Evolutionary conservation across 2,113 vertebrate genomes (phyloP).

Genomic region (Echinops telfairi): DNA sequence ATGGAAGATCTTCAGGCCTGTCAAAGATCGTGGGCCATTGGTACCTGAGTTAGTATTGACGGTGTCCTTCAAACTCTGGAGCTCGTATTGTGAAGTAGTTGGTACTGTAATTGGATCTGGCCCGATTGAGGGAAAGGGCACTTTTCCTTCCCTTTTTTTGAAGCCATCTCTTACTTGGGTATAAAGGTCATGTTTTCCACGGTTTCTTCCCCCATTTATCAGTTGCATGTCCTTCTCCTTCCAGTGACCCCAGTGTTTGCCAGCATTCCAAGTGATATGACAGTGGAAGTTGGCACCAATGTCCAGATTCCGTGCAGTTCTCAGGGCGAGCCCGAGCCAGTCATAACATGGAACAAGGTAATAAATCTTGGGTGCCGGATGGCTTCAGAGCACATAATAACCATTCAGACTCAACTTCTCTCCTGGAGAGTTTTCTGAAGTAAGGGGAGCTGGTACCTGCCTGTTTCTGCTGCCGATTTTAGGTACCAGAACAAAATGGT

Average conservation of each 20-base stretch:
- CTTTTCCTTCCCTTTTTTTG: not conserved
- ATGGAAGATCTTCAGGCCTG: not conserved
- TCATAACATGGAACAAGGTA: constrained; percentile 99
- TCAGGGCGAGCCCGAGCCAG: constrained; percentile 95
- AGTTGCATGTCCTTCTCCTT: constrained; percentile 65
- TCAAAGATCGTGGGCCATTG: fast-evolving
- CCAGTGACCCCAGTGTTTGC: constrained; percentile 97
- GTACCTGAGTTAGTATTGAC: not conserved
- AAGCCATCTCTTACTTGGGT: fast-evolving
- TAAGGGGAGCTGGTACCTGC: not conserved
- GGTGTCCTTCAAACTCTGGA: not conserved
- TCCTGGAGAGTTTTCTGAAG: not conserved
- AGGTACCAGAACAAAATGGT: fast-evolving
- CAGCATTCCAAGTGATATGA: constrained; percentile 95
- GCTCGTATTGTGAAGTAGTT: not conserved
- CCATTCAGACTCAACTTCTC: not conserved
- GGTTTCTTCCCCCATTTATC: fast-evolving
- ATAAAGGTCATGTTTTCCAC: fast-evolving
- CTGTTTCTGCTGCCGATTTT: not conserved
- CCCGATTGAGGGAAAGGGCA: not conserved
- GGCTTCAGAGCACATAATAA: not conserved
- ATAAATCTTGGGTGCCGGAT: constrained; percentile 55
- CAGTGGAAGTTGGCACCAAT: constrained; percentile 95
- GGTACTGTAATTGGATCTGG: not conserved
- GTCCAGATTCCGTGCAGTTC: constrained; percentile 97